Evolutionary conservation across 2,888 invertebrate species (phyloP).

Genomic region (Euzetes globulus): DNA sequence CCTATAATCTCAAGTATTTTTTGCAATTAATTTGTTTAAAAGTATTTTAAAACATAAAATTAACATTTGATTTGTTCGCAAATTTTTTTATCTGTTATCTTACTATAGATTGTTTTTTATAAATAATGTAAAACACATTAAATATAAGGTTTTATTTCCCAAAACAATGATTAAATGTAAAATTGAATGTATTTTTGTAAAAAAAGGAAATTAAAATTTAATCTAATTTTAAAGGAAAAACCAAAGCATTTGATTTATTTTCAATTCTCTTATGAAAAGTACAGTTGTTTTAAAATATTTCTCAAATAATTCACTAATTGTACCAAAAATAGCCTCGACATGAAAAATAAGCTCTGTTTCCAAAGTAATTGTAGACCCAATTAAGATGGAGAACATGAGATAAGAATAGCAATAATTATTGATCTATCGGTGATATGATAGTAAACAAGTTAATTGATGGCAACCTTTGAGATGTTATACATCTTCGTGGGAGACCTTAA

Average conservation of each 20-base stretch:
- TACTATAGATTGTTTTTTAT: no score
- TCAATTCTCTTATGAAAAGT: neutral
- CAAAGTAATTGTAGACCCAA: neutral
- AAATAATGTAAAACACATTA: no score
- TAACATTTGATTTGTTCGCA: no score
- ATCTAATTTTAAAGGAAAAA: no score
- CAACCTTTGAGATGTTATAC: neutral
- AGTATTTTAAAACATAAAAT: no score
- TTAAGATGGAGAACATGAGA: neutral
- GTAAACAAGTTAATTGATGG: slow-evolving; percentile 22
- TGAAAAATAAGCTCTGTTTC: neutral
- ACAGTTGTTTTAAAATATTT: neutral
- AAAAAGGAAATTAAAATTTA: no score
- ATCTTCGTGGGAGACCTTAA: slow-evolving; percentile 6
- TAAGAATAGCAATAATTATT: slow-evolving; percentile 6
- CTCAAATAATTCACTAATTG: neutral
- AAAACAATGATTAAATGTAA: no score
- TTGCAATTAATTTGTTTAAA: no score
- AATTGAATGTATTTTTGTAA: no score
- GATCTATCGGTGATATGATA: neutral
- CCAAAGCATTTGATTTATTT: neutral
- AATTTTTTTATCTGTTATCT: no score
- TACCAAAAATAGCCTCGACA: neutral
- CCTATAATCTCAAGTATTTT: no score
- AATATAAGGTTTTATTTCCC: no score